A percentile compares a stretch with the other conserved stretches of the same genome.
These are phyloP conservation scores for Pelobates cultripes DNA, from an alignment of 2,797 vertebrate species.

Conservation along the genomic window DNA sequence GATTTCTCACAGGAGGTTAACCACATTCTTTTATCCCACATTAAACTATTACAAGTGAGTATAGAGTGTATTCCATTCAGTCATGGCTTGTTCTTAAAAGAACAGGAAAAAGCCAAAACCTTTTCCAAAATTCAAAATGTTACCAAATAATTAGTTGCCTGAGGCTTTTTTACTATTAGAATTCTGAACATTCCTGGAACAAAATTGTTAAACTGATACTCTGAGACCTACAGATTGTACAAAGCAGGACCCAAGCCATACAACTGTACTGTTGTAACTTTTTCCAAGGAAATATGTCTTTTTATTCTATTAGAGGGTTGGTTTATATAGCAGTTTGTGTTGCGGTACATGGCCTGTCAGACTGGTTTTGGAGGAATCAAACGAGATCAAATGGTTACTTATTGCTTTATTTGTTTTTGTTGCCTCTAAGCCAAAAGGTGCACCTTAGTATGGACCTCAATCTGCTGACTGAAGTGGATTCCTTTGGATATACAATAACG, in stretches of 20 bases:
- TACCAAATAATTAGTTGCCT: conserved; percentile 34
- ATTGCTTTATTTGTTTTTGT: conserved; percentile 27
- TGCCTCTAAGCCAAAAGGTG: conserved; percentile 38
- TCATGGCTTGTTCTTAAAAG: conserved; percentile 39
- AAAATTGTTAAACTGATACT: conserved; percentile 43
- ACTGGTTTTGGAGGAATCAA: conserved; percentile 2
- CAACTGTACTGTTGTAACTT: not conserved
- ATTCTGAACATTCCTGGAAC: conserved; percentile 45
- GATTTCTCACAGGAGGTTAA: not conserved
- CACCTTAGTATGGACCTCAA: conserved; percentile 21
- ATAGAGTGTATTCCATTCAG: conserved; percentile 39
- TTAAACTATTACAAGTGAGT: conserved; percentile 37
- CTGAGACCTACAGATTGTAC: conserved; percentile 34
- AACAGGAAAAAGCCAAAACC: conserved; percentile 13
- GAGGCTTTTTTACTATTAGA: conserved; percentile 36
- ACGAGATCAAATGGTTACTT: conserved; percentile 33
- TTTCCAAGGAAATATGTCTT: conserved; percentile 34
- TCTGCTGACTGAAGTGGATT: conserved; percentile 11
- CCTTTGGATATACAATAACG: not conserved
- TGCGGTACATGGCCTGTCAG: conserved; percentile 22
- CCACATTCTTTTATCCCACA: conserved; percentile 33
- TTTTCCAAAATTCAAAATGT: conserved; percentile 21
- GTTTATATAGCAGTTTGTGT: conserved; percentile 32
- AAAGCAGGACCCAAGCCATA: conserved; percentile 20
- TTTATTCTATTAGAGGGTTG: conserved; percentile 36